These are phyloP conservation scores for Coregonus sp. DNA, from an alignment of 2,797 vertebrate species.

Conservation along the genomic window DNA sequence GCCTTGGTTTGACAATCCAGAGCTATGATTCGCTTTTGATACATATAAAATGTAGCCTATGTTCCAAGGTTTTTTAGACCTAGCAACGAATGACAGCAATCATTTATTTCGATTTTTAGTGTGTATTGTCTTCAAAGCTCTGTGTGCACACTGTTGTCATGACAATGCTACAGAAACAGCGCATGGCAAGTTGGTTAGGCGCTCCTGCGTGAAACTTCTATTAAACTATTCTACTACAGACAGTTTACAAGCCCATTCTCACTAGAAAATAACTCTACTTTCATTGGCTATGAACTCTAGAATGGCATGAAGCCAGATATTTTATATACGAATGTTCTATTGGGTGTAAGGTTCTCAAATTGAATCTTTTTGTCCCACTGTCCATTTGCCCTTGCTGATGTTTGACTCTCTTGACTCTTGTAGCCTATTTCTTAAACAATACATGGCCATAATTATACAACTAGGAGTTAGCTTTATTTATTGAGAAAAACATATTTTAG, in stretches of 20 bases:
- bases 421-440: not conserved
- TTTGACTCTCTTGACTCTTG: not conserved
- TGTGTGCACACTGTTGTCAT: slow-evolving; percentile 76
- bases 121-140: slow-evolving; percentile 61
- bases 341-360: slow-evolving; percentile 33
- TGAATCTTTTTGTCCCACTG: not conserved
- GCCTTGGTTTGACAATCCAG: not conserved
- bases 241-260: not conserved
- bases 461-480: not conserved
- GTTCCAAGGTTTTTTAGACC: too few species aligned
- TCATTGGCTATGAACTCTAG: not conserved
- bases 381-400: not conserved
- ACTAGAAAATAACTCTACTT: not conserved
- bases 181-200: slow-evolving; percentile 19
- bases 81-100: not conserved
- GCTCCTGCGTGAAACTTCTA: not conserved
- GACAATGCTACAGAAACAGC: slow-evolving; percentile 71
- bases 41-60: not conserved
- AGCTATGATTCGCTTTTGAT: not conserved
- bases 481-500: not conserved
- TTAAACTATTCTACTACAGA: not conserved
- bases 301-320: not conserved
- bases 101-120: slow-evolving; percentile 29
- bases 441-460: not conserved
- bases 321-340: not conserved